Conservation (phyloP, 2,797 vertebrate species). For the Bryconaethiops microstoma region DNA sequence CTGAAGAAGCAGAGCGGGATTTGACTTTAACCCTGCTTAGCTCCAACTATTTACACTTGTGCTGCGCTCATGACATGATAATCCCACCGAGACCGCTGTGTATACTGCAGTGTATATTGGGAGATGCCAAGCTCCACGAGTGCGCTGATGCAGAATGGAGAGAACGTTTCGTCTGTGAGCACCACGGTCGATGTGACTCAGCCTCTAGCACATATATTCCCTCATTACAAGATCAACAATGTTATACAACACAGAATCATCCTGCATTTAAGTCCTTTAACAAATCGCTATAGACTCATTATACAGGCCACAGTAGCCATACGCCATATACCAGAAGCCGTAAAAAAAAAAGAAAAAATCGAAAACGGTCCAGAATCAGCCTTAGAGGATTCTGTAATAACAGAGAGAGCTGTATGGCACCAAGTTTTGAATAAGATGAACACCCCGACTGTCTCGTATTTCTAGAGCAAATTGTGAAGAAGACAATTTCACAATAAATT, state of each 20-base stretch:
- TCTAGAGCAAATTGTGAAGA: no score
- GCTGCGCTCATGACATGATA: conserved; percentile 35
- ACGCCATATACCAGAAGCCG: not conserved
- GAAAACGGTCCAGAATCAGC: no score
- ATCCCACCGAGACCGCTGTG: conserved; percentile 35
- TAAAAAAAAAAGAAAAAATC: no score
- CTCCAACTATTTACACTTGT: conserved; percentile 52
- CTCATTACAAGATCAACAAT: conserved; percentile 72
- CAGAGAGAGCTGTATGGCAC: no score
- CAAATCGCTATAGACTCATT: not conserved
- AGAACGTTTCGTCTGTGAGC: conserved; percentile 5
- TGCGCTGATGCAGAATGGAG: conserved; percentile 20
- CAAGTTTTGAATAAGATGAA: no score
- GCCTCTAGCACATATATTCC: conserved; percentile 67
- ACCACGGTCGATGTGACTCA: conserved; percentile 67
- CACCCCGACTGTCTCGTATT: no score
- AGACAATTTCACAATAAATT: no score
- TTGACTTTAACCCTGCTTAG: conserved; percentile 55
- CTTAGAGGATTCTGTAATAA: no score
- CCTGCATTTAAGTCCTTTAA: not conserved
- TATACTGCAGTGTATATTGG: conserved; percentile 34
- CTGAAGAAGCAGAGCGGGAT: conserved; percentile 48
- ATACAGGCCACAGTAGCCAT: not conserved
- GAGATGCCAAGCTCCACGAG: conserved; percentile 34
- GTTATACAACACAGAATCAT: conserved; percentile 9